These are phyloP conservation scores for Lordiphosa andalusiaca DNA, from an alignment of 2,888 invertebrate genomes.

Conservation along the genomic window DNA sequence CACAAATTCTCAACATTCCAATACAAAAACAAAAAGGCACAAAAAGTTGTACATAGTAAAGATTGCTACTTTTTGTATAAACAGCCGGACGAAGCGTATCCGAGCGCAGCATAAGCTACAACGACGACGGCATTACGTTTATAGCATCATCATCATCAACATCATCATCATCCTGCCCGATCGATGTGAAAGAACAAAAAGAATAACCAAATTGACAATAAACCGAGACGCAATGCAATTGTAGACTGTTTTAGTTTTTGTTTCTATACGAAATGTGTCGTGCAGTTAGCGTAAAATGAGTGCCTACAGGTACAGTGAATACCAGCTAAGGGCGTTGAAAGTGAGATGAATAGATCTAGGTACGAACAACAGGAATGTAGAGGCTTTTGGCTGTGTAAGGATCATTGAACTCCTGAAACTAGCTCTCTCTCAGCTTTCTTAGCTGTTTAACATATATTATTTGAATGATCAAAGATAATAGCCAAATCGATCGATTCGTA, in stretches of 20 bases:
- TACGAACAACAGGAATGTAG: no score
- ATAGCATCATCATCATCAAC: constrained; percentile 59
- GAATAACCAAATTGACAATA: background rate
- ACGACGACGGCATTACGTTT: constrained; percentile 71
- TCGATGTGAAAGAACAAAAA: constrained; percentile 6
- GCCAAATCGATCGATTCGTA: no score
- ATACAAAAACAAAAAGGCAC: constrained; percentile 21
- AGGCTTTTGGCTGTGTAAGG: no score
- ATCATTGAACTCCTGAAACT: no score
- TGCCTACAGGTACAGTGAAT: constrained; percentile 7
- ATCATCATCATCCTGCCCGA: constrained; percentile 25
- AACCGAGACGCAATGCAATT: background rate
- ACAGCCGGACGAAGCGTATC: constrained; percentile 53
- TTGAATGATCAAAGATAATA: no score
- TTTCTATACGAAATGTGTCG: background rate
- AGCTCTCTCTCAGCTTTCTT: no score
- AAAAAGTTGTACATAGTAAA: constrained; percentile 21
- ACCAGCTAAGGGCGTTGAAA: no score
- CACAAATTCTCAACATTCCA: constrained; percentile 57
- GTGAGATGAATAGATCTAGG: no score
- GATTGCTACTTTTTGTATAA: constrained; percentile 21
- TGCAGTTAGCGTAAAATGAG: background rate
- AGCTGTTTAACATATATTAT: no score
- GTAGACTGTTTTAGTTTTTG: constrained; percentile 5
- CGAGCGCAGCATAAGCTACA: constrained; percentile 46